A percentile compares a stretch with the other conserved stretches of the same genome.
Conservation (phyloP, 2,888 invertebrate genomes). For the Cacoxenus indagator region DNA sequence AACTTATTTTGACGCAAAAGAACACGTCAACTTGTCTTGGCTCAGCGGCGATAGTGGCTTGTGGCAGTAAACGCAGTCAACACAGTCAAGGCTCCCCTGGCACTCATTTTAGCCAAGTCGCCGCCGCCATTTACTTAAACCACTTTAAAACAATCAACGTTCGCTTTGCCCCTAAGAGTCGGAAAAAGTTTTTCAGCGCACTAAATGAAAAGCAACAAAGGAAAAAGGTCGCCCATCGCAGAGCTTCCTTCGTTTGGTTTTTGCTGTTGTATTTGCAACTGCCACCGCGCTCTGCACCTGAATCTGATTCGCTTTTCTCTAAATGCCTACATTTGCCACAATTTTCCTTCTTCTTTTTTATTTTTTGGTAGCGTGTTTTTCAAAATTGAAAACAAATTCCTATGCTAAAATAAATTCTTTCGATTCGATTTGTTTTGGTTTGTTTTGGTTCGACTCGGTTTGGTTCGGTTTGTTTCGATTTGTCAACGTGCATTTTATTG, state of each 20-base stretch:
- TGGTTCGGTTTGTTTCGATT: slow-evolving; percentile 49
- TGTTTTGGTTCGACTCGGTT: too few relatives aligned
- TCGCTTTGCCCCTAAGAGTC: neutral
- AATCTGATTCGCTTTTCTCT: neutral
- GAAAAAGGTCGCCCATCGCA: neutral
- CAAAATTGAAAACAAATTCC: slow-evolving; percentile 9
- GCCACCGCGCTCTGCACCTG: too few relatives aligned
- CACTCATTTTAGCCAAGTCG: neutral
- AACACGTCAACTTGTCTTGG: neutral
- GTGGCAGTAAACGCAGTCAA: neutral
- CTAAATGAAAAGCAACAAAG: neutral
- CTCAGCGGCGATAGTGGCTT: neutral
- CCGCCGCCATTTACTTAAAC: slow-evolving; percentile 2
- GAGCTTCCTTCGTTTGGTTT: neutral
- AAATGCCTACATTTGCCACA: neutral
- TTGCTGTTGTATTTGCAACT: neutral
- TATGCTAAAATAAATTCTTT: slow-evolving; percentile 5
- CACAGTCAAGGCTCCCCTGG: neutral
- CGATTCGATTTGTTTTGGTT: too few relatives aligned
- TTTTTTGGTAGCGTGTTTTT: neutral
- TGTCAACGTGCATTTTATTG: slow-evolving; percentile 60
- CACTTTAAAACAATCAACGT: slow-evolving; percentile 20
- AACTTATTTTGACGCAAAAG: slow-evolving; percentile 18
- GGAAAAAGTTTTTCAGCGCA: neutral
- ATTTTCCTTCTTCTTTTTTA: neutral